Evolutionary conservation across 2,797 vertebrate species (phyloP), one percentile per base, ranked within the genome.

Genomic region (Protonibea diacanthus): DNA sequence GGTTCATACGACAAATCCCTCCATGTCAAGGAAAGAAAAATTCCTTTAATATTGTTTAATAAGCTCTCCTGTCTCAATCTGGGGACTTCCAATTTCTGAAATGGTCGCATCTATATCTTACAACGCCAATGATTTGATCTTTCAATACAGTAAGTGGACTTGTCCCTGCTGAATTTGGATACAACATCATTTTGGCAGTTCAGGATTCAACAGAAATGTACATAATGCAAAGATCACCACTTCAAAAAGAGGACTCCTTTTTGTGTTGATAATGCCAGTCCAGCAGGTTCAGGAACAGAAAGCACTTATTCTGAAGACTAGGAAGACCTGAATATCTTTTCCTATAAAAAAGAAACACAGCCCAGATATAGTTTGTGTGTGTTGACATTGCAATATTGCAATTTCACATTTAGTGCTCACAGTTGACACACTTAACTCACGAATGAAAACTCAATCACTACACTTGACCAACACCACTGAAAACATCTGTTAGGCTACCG

Each of bases 251-350:
- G 95, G 96, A 95, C 93, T 95, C 95, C 87, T 89, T 88, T 72
- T 58, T 94, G 96, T 96, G 94, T 95, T 94, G 92, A 95, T 95
- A 94, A 96, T 95, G 97, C 95, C 96, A 95, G 96, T 97, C 96
- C 96, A 97, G 97, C 96, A 96, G 95, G 96, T 96, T 97, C 96
- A 95, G 96, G 96, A 97, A 98, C 97, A 94, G 96, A 97, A 97
- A 98, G 97, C 97, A 98, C 97, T 98, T 97, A 94, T 96, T 97
- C 96, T 97, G 96, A 97, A 97, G 96, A 98, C 97, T 96, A 98
- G 98, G 98, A 99, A 99, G 98, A 99, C 97, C 97, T 99, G 97
- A 98, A 96, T 97, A 97, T 95, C 93, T 94, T 94, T 94, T 93
- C 92, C 92, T 94, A 91, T 96, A 93, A 95, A 97, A 97, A 97